Percentiles rank a stretch among this genome's conserved stretches.
phyloP scores from a whole-genome alignment of 1,140 invertebrate species.

The Probaryconus sp. region DNA sequence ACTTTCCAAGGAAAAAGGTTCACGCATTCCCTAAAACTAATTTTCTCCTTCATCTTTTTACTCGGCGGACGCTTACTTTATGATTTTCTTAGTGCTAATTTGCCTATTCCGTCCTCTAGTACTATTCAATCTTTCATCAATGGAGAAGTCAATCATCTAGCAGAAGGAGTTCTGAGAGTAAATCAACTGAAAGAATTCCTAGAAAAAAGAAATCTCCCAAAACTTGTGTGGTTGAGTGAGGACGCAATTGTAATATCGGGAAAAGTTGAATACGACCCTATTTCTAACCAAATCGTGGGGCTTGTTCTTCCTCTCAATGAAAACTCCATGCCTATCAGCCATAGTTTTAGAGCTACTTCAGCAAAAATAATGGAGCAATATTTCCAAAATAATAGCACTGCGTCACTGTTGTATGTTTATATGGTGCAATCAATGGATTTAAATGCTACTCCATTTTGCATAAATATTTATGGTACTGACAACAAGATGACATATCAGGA shows the following conservation, averaged over 20 bases:
- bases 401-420: no score
- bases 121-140: not conserved
- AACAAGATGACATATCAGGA: no score
- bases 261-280: no score
- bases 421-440: no score
- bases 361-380: no score
- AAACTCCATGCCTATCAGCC: no score
- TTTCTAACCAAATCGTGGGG: no score
- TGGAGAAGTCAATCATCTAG: not conserved
- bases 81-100: conserved; percentile 10
- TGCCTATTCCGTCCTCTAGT: conserved; percentile 1
- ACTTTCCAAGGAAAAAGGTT: not conserved
- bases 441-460: no score
- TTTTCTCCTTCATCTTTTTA: conserved; percentile 9
- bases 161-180: conserved; percentile 11
- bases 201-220: not conserved
- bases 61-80: conserved; percentile 7
- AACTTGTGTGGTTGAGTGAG: conserved; percentile 20
- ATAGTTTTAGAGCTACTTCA: no score
- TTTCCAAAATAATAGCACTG: no score
- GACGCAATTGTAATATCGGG: conserved; percentile 24
- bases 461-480: no score
- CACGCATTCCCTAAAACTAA: not conserved
- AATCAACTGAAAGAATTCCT: conserved; percentile 10
- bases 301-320: no score